These are phyloP conservation scores for Rallus crepitans DNA, from an alignment of 2,797 vertebrate species.

Conservation along the genomic window DNA sequence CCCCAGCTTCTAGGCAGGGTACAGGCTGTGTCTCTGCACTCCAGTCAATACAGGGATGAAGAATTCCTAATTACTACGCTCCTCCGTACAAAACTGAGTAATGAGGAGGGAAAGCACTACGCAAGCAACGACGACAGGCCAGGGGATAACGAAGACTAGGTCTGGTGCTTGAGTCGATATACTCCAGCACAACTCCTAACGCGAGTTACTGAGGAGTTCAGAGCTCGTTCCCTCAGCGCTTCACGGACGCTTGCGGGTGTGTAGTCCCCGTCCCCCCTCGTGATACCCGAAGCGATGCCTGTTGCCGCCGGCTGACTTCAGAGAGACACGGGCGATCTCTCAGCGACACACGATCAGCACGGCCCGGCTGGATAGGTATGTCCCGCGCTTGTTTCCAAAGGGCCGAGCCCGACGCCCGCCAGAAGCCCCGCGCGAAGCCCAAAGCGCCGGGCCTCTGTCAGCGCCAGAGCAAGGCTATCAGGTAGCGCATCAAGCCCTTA, in stretches of 20 bases:
- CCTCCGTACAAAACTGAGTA: accelerated
- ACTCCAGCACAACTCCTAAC: neutral
- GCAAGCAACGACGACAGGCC: neutral
- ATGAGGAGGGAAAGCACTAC: neutral
- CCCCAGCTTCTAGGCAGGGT: neutral
- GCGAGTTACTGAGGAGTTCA: neutral
- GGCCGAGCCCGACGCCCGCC: accelerated
- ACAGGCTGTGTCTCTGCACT: neutral
- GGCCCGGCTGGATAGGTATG: accelerated
- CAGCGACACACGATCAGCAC: accelerated
- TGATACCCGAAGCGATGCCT: too few species aligned
- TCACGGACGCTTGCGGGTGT: neutral
- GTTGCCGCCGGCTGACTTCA: too few species aligned
- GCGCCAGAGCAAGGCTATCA: accelerated
- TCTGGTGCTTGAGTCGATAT: accelerated
- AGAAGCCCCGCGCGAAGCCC: accelerated
- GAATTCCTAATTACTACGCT: neutral
- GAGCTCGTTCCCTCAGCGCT: neutral
- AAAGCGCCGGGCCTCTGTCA: accelerated
- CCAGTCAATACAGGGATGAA: neutral
- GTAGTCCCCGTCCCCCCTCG: too few species aligned
- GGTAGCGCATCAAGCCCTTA: neutral
- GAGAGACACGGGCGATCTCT: neutral
- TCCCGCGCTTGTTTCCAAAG: too few species aligned
- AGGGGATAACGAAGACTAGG: neutral